Evolutionary conservation across 2,113 vertebrate genomes (phyloP).

Genomic region (Excalfactoria chinensis): DNA sequence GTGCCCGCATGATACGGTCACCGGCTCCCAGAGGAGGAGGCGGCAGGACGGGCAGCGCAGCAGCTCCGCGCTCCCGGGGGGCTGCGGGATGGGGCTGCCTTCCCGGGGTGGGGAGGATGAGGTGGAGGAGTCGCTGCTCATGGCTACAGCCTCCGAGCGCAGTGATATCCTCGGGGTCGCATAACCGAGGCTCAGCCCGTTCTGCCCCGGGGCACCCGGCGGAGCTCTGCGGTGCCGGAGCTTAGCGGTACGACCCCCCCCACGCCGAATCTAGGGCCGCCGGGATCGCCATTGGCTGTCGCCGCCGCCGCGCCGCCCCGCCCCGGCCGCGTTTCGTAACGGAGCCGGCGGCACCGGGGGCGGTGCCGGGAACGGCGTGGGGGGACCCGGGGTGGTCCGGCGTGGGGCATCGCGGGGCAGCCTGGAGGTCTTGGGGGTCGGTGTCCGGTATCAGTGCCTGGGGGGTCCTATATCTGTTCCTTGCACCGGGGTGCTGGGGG

Average conservation of each 20-base stretch:
- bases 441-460: too few relatives aligned
- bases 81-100: neutral
- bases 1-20: constrained; percentile 87
- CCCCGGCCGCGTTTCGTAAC: constrained; percentile 65
- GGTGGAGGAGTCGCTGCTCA: neutral
- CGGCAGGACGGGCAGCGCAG: constrained; percentile 84
- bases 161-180: neutral
- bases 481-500: too few relatives aligned
- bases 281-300: constrained; percentile 25
- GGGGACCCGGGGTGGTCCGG: neutral
- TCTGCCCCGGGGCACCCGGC: neutral
- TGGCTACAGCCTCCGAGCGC: neutral
- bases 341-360: neutral
- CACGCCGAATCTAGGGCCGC: neutral
- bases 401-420: neutral
- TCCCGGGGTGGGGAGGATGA: neutral
- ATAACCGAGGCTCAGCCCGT: neutral
- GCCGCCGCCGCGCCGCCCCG: constrained; percentile 20
- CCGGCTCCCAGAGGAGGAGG: constrained; percentile 84
- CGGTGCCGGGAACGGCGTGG: neutral
- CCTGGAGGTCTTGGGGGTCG: too few relatives aligned
- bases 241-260: neutral
- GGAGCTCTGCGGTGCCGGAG: neutral
- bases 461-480: too few relatives aligned
- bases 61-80: constrained; percentile 72